Evolutionary conservation across 1,140 invertebrate species (phyloP).

Genomic region (Halictus rubicundus): DNA sequence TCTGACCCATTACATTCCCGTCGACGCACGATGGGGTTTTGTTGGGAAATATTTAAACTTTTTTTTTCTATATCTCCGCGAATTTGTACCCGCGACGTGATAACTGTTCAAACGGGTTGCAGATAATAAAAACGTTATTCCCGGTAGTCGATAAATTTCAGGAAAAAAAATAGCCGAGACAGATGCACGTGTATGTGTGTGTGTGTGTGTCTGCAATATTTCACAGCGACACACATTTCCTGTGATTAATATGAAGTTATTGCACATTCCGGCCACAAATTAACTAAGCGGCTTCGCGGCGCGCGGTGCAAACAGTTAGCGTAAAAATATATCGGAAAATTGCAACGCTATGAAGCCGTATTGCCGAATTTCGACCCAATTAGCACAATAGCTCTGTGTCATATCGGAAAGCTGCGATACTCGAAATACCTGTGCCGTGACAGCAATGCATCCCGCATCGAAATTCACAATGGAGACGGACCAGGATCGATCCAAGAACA

Average conservation of each 20-base stretch:
- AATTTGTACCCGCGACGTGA: background rate
- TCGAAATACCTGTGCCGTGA: constrained; percentile 1
- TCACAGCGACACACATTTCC: background rate
- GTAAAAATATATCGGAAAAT: background rate
- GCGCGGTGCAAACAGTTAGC: background rate
- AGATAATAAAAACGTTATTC: constrained; percentile 4
- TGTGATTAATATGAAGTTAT: background rate
- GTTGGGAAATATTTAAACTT: background rate
- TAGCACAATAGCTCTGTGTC: background rate
- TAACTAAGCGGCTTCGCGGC: background rate
- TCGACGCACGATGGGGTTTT: background rate
- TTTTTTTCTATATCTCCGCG: background rate
- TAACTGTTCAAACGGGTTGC: background rate
- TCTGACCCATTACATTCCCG: background rate
- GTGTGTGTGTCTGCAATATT: background rate
- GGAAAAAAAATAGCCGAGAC: background rate
- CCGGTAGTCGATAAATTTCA: background rate
- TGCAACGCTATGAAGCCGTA: background rate
- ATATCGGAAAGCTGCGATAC: background rate
- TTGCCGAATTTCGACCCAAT: background rate
- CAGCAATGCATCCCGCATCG: background rate
- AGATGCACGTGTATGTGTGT: background rate
- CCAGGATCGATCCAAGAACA: background rate
- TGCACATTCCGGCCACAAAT: background rate
- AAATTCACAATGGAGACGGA: too few relatives aligned